Evolutionary conservation across 2,113 vertebrate species (phyloP), one percentile per base, ranked within the genome.

Genomic region (Atlantisia rogersi): DNA sequence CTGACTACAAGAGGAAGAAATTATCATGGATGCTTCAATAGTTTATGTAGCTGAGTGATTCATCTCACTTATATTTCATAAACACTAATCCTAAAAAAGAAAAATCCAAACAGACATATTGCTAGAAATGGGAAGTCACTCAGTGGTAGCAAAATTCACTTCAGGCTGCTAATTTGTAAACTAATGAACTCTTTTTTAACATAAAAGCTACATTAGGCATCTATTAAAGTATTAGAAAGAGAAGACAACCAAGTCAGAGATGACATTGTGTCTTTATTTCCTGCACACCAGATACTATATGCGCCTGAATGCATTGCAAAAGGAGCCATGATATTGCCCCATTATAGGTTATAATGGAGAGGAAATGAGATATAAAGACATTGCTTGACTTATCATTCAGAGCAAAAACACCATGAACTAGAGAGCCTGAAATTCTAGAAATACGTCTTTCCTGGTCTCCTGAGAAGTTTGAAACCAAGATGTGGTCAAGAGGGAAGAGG

Each of bases 131-230:
- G 52, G 77, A 92, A 95, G 16, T 76, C 83, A 93, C 59, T 91
- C 90, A 40, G 42, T 84, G 35, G 79, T 74, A 90, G 39, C 52
- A 85, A 81, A 89, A 92, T 94, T 91, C 81, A 95, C 75, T 95
- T 96, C 82, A 90, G 88, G 37, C 76, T 95, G 63, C 67, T 97
- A 96, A 97, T 96, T 92, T 90, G 17, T 91, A 86, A 95, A 90
- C 58, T 75, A 94, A 95, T 93, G 42, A 92, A 80, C 22, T 89
- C 42, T 65, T 93, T 83, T 55, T 7, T 3, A 91, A 62, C 52
- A 78, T 95, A 94, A 91, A 95, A 90, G 64, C 73, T 88, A 63
- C 63, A 70, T 95, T 93, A 92, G 50, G 25, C 50, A 78, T 87
- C 60, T 91, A 69, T 95, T 91, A 90, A 91, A 91, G 15, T 77